Evolutionary conservation across 2,888 invertebrate genomes (phyloP).

Genomic region (Plusia festucae): DNA sequence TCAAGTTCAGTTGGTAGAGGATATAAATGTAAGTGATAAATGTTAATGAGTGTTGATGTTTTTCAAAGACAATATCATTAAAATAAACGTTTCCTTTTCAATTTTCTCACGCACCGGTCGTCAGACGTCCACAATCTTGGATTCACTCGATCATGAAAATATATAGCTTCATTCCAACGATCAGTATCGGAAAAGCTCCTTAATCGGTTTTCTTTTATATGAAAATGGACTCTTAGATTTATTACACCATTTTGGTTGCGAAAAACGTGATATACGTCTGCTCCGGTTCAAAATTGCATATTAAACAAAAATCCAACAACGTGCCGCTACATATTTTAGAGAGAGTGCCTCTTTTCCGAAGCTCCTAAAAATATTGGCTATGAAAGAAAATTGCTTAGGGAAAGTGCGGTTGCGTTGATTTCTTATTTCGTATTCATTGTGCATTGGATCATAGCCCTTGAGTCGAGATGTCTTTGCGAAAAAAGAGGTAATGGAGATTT

Average conservation of each 20-base stretch:
- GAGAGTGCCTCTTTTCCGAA: conserved; percentile 68
- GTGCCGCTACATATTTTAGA: conserved; percentile 81
- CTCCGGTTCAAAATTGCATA: conserved; percentile 80
- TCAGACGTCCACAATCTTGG: conserved; percentile 85
- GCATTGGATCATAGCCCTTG: conserved; percentile 79
- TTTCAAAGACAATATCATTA: conserved; percentile 77
- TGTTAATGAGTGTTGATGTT: conserved; percentile 42
- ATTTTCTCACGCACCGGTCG: conserved; percentile 86
- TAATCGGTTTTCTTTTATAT: conserved; percentile 89
- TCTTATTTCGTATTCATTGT: conserved; percentile 87
- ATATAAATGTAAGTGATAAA: conserved; percentile 17
- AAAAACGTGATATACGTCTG: conserved; percentile 82
- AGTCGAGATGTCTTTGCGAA: conserved; percentile 67
- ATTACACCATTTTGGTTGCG: conserved; percentile 85
- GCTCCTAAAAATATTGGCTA: conserved; percentile 80
- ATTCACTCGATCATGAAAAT: conserved; percentile 88
- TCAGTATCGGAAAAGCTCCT: conserved; percentile 87
- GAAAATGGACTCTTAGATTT: conserved; percentile 88
- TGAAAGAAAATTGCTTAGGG: conserved; percentile 83
- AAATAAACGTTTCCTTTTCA: conserved; percentile 83
- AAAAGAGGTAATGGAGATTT: conserved; percentile 58
- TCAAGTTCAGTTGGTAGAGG: conserved; percentile 7
- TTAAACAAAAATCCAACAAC: conserved; percentile 84
- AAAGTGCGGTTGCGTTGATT: conserved; percentile 85
- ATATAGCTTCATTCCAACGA: conserved; percentile 88